Evolutionary conservation across 92 coral and sea anemone genomes (phyloP).

Genomic region (Hydrozoanthus gracilis): DNA sequence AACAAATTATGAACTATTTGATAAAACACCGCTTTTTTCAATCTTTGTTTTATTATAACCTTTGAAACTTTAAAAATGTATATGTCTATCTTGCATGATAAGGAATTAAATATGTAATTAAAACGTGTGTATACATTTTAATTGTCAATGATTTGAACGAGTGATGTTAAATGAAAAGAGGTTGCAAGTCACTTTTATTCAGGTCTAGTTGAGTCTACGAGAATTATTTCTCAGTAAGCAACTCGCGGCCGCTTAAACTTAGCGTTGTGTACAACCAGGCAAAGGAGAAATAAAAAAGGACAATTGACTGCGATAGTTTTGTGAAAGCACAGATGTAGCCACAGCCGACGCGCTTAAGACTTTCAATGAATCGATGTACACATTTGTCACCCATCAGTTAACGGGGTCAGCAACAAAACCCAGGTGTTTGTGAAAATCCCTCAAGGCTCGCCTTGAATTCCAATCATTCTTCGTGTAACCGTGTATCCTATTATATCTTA

Average conservation of each 20-base stretch:
- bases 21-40: too few species aligned
- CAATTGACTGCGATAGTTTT: background rate
- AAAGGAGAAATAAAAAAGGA: background rate
- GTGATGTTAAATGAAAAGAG: too few species aligned
- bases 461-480: conserved; percentile 27
- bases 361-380: background rate
- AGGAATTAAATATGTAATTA: too few species aligned
- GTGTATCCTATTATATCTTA: conserved; percentile 31
- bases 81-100: too few species aligned
- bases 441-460: conserved; percentile 50
- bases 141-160: too few species aligned
- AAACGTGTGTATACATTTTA: too few species aligned
- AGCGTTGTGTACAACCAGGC: background rate
- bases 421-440: conserved; percentile 37
- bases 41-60: too few species aligned
- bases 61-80: too few species aligned
- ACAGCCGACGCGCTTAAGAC: background rate
- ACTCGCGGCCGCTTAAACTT: background rate
- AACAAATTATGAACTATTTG: background rate
- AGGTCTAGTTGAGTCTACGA: too few species aligned
- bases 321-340: background rate
- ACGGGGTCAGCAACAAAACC: conserved; percentile 14
- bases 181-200: too few species aligned
- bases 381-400: conserved; percentile 41
- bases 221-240: too few species aligned